These are phyloP conservation scores for Sinohyriopsis cumingii DNA, from an alignment of 2,888 invertebrate genomes.

Conservation along the genomic window DNA sequence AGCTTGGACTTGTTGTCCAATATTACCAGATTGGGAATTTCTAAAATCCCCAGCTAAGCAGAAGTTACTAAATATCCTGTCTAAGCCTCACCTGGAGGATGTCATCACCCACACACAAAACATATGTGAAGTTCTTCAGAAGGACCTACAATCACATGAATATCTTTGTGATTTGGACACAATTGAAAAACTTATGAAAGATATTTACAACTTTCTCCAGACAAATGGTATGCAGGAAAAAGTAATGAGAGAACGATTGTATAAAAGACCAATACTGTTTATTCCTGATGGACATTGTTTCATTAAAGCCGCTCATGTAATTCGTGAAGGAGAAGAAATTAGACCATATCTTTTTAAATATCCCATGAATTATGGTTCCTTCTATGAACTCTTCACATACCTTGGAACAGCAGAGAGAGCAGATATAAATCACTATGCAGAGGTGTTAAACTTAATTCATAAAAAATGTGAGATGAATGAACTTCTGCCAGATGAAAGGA, in stretches of 20 bases:
- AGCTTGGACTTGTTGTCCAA: slow-evolving; percentile 1
- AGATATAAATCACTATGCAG: slow-evolving; percentile 6
- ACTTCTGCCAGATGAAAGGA: no score
- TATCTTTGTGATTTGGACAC: not conserved
- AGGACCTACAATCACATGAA: not conserved
- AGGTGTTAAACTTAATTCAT: slow-evolving; percentile 4
- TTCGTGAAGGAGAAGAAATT: slow-evolving; percentile 8
- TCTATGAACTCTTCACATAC: slow-evolving; percentile 7
- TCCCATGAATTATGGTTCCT: slow-evolving; percentile 7
- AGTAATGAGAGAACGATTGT: not conserved
- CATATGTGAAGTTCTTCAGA: slow-evolving; percentile 10
- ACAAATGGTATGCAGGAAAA: no score
- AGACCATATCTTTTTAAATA: slow-evolving; percentile 8
- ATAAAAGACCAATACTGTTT: slow-evolving; percentile 13
- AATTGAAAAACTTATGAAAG: not conserved
- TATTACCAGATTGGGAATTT: not conserved
- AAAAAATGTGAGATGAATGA: not conserved
- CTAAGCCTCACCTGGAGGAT: slow-evolving; percentile 3
- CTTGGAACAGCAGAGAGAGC: slow-evolving; percentile 11
- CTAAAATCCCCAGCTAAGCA: not conserved
- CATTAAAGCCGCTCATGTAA: not conserved
- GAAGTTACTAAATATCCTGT: not conserved
- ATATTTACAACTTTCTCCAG: not conserved
- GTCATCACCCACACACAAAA: slow-evolving; percentile 15
- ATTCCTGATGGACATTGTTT: slow-evolving; percentile 7